A percentile compares a stretch with the other conserved stretches of the same genome.
Conservation (phyloP, 2,797 vertebrate genomes). For the Leuciscus waleckii region DNA sequence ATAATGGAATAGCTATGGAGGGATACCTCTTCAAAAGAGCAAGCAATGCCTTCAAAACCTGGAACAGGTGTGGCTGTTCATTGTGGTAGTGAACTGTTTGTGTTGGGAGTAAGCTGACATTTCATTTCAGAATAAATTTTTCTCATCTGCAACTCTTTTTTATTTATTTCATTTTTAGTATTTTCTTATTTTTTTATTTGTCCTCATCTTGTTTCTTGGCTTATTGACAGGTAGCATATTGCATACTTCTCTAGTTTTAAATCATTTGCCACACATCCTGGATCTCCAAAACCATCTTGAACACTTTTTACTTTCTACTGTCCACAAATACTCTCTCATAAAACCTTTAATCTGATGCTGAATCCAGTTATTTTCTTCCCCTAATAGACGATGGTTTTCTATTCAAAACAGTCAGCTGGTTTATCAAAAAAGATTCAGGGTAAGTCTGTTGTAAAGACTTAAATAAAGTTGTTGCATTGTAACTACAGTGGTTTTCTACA, state of each 20-base stretch:
- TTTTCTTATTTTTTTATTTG: background rate
- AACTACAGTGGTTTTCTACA: background rate
- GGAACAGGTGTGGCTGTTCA: constrained; percentile 86
- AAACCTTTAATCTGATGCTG: background rate
- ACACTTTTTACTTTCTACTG: background rate
- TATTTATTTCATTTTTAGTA: background rate
- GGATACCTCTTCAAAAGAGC: constrained; percentile 97
- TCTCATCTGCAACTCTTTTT: background rate
- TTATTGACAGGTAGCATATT: constrained; percentile 4
- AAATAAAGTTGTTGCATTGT: background rate
- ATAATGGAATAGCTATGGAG: constrained; percentile 96
- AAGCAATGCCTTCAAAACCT: constrained; percentile 98
- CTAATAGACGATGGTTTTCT: constrained; percentile 96
- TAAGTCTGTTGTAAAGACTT: constrained; percentile 69
- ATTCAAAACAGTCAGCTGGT: constrained; percentile 98
- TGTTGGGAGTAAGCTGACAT: background rate
- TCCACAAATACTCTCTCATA: background rate
- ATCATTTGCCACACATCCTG: no score
- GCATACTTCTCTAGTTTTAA: background rate
- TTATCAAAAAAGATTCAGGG: constrained; percentile 99
- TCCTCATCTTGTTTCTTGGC: background rate
- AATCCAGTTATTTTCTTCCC: constrained; percentile 40
- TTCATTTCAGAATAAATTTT: constrained; percentile 7
- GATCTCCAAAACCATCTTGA: background rate
- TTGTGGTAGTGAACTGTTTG: background rate